These are phyloP conservation scores for human (Homo sapiens) DNA, from an alignment of 2,113 vertebrate species.

Conservation along the genomic window DNA sequence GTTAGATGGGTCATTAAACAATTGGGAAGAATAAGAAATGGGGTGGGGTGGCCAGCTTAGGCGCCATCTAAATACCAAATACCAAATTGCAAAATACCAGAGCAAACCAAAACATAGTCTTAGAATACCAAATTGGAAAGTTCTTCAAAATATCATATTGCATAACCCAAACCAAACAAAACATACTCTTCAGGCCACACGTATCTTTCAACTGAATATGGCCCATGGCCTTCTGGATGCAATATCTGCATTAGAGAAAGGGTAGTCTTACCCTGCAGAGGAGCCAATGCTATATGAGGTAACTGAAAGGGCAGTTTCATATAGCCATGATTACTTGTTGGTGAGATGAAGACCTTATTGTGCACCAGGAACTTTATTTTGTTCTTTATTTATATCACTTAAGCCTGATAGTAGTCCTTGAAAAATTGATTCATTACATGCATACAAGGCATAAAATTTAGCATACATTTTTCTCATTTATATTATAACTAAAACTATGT, in stretches of 20 bases:
- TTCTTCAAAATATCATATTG: neutral
- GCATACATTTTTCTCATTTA: slow-evolving; percentile 29
- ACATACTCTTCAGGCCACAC: neutral
- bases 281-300: neutral
- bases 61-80: neutral
- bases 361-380: neutral
- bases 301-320: neutral
- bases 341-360: neutral
- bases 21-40: neutral
- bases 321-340: neutral
- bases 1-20: neutral
- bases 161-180: neutral
- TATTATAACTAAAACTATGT: neutral
- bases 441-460: neutral
- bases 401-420: neutral
- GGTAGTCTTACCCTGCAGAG: neutral
- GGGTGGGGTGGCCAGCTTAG: neutral
- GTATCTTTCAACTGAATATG: neutral
- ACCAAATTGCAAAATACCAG: neutral
- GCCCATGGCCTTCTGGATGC: neutral
- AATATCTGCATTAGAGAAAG: neutral
- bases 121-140: neutral
- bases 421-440: neutral
- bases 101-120: neutral
- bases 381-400: neutral